Conservation (phyloP, 2,113 vertebrate species). For the Prietella phreatophila region DNA sequence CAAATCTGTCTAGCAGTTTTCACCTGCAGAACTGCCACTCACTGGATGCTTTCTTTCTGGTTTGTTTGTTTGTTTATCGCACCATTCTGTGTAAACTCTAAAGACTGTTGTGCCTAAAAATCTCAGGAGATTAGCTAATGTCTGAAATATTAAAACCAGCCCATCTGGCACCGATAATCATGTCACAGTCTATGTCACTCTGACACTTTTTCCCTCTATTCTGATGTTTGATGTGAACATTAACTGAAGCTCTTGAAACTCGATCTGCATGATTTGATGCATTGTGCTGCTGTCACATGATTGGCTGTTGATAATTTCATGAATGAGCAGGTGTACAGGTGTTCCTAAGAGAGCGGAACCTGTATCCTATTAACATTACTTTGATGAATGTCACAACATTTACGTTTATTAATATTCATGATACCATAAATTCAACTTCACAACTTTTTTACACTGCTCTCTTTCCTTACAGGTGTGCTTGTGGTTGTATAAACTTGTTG, state of each 20-base stretch:
- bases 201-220: neutral
- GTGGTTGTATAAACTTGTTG: neutral
- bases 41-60: neutral
- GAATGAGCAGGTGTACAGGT: neutral
- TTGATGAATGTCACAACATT: neutral
- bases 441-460: neutral
- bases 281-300: neutral
- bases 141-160: conserved; percentile 1
- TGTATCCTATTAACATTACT: neutral
- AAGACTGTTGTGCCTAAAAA: neutral
- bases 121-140: neutral
- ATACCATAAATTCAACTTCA: neutral
- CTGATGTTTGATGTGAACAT: neutral
- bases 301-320: neutral
- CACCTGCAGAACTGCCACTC: neutral
- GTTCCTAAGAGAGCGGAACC: neutral
- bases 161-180: neutral
- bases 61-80: neutral
- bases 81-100: neutral
- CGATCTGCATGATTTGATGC: neutral
- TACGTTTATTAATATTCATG: neutral
- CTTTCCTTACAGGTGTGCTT: neutral
- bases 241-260: neutral
- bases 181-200: neutral
- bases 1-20: neutral